phyloP scores from a whole-genome alignment of 2,113 vertebrate genomes.

The Stercorarius parasiticus region DNA sequence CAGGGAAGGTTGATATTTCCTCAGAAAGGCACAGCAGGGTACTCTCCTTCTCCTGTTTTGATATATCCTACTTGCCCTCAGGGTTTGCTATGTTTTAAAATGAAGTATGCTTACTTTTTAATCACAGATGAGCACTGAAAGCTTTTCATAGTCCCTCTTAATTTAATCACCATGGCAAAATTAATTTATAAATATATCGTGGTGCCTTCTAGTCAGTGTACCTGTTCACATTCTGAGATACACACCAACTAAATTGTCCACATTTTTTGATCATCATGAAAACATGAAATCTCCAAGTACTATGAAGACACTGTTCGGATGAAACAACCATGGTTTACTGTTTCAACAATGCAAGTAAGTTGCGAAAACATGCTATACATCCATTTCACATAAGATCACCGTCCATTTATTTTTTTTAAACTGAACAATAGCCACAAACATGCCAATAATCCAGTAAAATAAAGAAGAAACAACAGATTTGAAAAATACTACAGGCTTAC shows the following conservation, averaged over 20 bases:
- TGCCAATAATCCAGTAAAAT: neutral
- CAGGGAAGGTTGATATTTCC: constrained; percentile 62
- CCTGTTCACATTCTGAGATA: constrained; percentile 24
- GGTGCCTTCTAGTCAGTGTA: constrained; percentile 9
- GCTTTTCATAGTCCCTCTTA: constrained; percentile 57
- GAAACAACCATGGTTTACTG: constrained; percentile 10
- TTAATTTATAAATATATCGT: constrained; percentile 25
- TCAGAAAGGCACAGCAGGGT: constrained; percentile 64
- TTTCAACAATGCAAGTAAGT: neutral
- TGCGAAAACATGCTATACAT: neutral
- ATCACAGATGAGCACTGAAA: constrained; percentile 61
- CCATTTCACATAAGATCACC: neutral
- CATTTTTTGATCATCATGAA: constrained; percentile 17
- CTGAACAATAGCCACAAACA: neutral
- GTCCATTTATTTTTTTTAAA: neutral
- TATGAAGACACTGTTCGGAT: neutral
- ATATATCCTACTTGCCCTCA: constrained; percentile 44
- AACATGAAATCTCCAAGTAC: constrained; percentile 22
- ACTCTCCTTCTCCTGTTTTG: constrained; percentile 48
- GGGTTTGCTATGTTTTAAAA: constrained; percentile 60
- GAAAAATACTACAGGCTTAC: constrained; percentile 71
- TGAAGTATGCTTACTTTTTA: constrained; percentile 66
- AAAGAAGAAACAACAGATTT: neutral
- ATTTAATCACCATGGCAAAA: constrained; percentile 62
- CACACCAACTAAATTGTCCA: neutral